Percentiles rank a stretch among this genome's conserved stretches.
phyloP scores from a whole-genome alignment of 2,797 vertebrate species.

The Mus caroli region DNA sequence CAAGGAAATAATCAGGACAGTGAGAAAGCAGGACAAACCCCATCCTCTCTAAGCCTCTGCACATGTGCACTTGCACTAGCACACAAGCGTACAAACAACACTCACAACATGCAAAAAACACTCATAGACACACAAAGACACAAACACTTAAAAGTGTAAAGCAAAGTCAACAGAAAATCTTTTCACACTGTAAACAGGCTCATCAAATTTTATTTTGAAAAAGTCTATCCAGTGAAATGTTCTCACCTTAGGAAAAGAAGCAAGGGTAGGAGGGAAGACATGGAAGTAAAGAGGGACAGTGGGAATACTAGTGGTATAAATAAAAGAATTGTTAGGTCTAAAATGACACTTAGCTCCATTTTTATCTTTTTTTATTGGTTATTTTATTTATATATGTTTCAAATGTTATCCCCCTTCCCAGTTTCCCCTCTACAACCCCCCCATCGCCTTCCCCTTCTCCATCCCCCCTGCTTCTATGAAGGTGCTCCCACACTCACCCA shows the following conservation, averaged over 20 bases:
- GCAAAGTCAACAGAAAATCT: conserved; percentile 19
- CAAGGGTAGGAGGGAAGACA: not conserved
- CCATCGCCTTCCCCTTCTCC: fast-evolving
- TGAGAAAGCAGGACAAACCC: not conserved
- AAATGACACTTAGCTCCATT: not conserved
- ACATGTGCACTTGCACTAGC: not conserved
- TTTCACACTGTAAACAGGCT: not conserved
- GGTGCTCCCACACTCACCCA: too few species aligned
- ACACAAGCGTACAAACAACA: not conserved
- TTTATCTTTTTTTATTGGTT: not conserved
- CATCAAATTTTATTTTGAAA: not conserved
- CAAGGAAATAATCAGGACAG: not conserved
- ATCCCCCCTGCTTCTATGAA: too few species aligned
- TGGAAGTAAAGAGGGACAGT: not conserved
- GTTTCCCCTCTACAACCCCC: too few species aligned
- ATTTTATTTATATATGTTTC: too few species aligned
- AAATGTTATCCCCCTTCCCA: too few species aligned
- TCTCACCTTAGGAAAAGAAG: not conserved
- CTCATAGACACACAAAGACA: not conserved
- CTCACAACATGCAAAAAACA: not conserved
- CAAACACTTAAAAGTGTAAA: not conserved
- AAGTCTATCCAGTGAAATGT: not conserved
- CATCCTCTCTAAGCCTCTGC: not conserved
- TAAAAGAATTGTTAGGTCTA: not conserved
- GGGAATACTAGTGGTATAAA: not conserved